phyloP scores from a whole-genome alignment of 2,797 vertebrate genomes.

The Octomys mimax region DNA sequence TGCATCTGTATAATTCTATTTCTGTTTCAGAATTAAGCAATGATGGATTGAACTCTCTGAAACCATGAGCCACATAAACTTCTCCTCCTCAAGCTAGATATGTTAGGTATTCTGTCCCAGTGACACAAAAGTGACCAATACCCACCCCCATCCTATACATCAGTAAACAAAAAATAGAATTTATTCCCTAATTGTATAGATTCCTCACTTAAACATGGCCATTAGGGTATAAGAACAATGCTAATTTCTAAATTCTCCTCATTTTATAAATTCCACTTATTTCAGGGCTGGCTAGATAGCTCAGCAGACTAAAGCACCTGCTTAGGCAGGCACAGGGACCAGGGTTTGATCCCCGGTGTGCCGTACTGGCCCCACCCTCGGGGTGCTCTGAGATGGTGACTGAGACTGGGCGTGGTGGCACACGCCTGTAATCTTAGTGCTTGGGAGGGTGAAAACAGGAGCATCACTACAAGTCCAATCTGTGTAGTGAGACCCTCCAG shows the following conservation, averaged over 20 bases:
- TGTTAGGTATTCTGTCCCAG: background rate
- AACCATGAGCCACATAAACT: background rate
- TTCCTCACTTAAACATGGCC: background rate
- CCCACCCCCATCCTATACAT: background rate
- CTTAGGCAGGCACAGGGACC: no score
- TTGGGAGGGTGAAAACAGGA: no score
- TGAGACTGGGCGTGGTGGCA: no score
- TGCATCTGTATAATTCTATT: background rate
- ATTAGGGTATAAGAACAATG: background rate
- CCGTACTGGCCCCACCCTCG: no score
- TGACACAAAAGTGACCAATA: background rate
- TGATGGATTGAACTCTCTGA: background rate
- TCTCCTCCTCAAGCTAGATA: background rate
- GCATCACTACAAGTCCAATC: no score
- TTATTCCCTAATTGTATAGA: background rate
- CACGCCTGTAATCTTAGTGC: no score
- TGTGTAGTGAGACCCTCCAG: no score
- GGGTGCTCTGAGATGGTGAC: no score
- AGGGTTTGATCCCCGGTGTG: no score
- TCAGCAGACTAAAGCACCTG: no score
- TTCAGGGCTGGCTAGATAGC: background rate
- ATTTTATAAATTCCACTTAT: background rate
- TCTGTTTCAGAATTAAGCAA: background rate
- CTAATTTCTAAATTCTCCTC: background rate
- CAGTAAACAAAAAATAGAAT: constrained; percentile 3